Conservation (phyloP, 1,140 invertebrate species). For the Zaprionus africanus region DNA sequence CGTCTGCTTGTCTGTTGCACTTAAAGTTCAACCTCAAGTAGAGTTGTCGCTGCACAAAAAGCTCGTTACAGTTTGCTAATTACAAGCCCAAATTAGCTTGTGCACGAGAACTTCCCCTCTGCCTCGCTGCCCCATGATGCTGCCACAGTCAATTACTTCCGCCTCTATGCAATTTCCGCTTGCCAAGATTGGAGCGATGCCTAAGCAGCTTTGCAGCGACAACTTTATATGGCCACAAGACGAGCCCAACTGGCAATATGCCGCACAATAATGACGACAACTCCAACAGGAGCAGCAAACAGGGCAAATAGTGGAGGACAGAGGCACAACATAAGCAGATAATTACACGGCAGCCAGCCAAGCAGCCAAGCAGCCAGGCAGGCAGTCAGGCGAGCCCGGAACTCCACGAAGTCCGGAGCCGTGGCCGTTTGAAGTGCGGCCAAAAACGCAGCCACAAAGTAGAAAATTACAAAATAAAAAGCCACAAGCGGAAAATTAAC, state of each 20-base stretch:
- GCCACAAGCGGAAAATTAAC: slow-evolving; percentile 80
- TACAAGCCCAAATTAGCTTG: slow-evolving; percentile 66
- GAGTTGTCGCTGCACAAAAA: slow-evolving; percentile 32
- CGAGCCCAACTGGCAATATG: slow-evolving; percentile 27
- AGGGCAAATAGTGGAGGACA: slow-evolving; percentile 1
- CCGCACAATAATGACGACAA: slow-evolving; percentile 41
- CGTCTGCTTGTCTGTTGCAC: slow-evolving; percentile 31
- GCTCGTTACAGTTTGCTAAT: slow-evolving; percentile 72
- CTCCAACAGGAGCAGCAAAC: not conserved
- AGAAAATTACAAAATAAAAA: slow-evolving; percentile 82
- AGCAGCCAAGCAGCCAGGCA: no score
- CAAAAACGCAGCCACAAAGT: slow-evolving; percentile 64
- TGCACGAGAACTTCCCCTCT: not conserved
- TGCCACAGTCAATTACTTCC: slow-evolving; percentile 76
- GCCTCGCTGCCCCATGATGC: not conserved
- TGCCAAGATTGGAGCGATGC: slow-evolving; percentile 57
- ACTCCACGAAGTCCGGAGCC: slow-evolving; percentile 27
- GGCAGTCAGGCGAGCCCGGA: slow-evolving; percentile 20
- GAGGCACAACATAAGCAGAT: slow-evolving; percentile 69
- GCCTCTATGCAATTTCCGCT: slow-evolving; percentile 75
- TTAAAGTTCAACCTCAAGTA: slow-evolving; percentile 24
- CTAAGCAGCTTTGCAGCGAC: slow-evolving; percentile 77
- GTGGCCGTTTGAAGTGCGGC: slow-evolving; percentile 16
- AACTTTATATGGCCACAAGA: slow-evolving; percentile 55
- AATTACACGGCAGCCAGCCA: slow-evolving; percentile 63